Conservation (phyloP, 2,113 vertebrate species). For the Ahaetulla prasina region DNA sequence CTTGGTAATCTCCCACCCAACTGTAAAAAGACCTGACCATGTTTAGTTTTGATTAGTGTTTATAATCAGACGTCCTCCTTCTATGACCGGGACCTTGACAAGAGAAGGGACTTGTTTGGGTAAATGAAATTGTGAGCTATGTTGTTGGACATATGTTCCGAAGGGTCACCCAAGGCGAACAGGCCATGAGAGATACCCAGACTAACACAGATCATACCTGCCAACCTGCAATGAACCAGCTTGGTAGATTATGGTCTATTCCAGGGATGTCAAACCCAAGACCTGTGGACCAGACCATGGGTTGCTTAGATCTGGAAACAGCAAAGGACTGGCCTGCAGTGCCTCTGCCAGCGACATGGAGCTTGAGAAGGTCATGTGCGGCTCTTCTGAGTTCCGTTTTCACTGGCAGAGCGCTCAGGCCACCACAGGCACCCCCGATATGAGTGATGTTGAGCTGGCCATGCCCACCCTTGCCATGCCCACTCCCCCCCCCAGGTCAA, state of each 20-base stretch:
- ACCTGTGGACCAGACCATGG: too few species aligned
- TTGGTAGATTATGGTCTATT: background rate
- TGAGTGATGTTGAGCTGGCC: too few species aligned
- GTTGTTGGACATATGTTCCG: background rate
- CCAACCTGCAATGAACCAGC: background rate
- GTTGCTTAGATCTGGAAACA: too few species aligned
- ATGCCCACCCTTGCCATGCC: too few species aligned
- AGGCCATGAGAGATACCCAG: background rate
- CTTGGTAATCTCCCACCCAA: background rate
- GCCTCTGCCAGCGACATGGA: too few species aligned
- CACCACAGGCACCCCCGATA: too few species aligned
- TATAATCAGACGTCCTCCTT: background rate
- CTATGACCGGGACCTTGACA: background rate
- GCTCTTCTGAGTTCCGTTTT: too few species aligned
- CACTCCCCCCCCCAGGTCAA: too few species aligned
- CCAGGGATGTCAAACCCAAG: too few species aligned
- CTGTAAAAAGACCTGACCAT: background rate
- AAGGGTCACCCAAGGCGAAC: background rate
- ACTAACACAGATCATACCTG: background rate
- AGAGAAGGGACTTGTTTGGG: background rate
- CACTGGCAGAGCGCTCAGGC: too few species aligned
- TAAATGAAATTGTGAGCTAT: background rate
- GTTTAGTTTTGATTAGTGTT: background rate
- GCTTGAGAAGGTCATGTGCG: too few species aligned
- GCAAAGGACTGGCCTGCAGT: too few species aligned